Evolutionary conservation across 2,797 vertebrate genomes (phyloP), one percentile per base, ranked within the genome.

Genomic region (Spheniscus humboldti): DNA sequence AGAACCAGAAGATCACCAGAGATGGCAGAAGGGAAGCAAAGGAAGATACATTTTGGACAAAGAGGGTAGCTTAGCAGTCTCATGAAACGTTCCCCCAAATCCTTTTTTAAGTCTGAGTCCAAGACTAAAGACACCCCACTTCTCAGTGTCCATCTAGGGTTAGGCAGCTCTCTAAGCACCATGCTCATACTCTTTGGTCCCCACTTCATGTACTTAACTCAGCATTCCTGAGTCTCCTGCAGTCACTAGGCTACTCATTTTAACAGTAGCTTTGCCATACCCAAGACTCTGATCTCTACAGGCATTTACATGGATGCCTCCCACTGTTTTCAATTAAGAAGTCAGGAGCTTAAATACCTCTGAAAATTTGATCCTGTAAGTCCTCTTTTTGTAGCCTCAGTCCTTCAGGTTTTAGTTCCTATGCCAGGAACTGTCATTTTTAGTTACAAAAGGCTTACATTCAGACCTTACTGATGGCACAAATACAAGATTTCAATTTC

Each of bases 401-500:
- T 53, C 64, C 28, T 45, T 74, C 55, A 91, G 47, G 52, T 19
- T 93, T 79, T 55, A 69, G 52, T 75, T 73, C 39, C 22, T 68
- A 2, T 69, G 33, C 15, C 66, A 84, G 57, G 24, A 86, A 52
- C 53, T n/a, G 69, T 67, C 22, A 39, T 53, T 89, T 89, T 86
- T 81, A 55, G 24, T 73, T 86, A 90, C 33, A 88, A 95, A 91
- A 86, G 63, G 17, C 47, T 94, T 72, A 59, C 57, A 78, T 27
- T 75, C 45, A 94, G 43, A 73, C 76, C 55, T 57, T 72, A 78
- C 22, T 10, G 57, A 66, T 86, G 73, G 59, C 59, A 77, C 88
- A 93, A 90, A 94, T 81, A 90, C 39, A 90, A 63, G 67, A 84
- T 79, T 69, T 81, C 79, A 63, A 1, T 95, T 92, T 93, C 88